Base-by-base conservation (phyloP, 23 tunicate genomes). In the Styela clava region DNA sequence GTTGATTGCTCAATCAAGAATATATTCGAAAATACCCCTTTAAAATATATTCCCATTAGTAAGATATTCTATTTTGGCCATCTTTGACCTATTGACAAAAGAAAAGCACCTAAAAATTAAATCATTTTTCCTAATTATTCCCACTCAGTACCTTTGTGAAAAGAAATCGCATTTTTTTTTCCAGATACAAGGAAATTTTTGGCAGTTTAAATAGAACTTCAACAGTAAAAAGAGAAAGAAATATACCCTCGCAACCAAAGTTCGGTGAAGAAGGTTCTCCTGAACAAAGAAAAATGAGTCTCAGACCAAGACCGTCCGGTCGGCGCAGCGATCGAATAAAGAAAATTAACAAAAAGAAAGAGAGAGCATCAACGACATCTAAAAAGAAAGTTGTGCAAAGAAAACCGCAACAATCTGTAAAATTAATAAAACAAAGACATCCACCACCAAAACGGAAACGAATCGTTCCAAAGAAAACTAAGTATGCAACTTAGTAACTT, bases 121-220 rank as follows among this genome's bases (percentile, higher is more conserved):
- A n/a, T n/a, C n/a, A n/a, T n/a, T n/a, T n/a, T n/a, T n/a, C n/a
- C n/a, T n/a, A n/a, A n/a, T n/a, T n/a, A n/a, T n/a, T n/a, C n/a
- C n/a, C n/a, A n/a, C n/a, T n/a, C n/a, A n/a, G n/a, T n/a, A n/a
- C n/a, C n/a, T n/a, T n/a, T n/a, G n/a, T n/a, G n/a, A n/a, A n/a
- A n/a, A n/a, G n/a, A n/a, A n/a, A n/a, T n/a, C n/a, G n/a, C n/a
- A n/a, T n/a, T n/a, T n/a, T n/a, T n/a, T n/a, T 30, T 71, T 71
- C 0, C 64, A 76, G 81, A 44, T 76, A 76, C 65, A 76, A 76
- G n/a, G 64, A 76, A 76, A 76, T 76, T 16, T 76, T 76, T 56
- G 64, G 64, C 27, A 76, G 65, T 24, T 64, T 76, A 9, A 29
- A 29, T 36, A 27, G 52, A 36, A 56, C 24, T 52, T 26, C 69